Percentiles rank a stretch among this genome's conserved stretches.
Conservation (phyloP, 2,113 vertebrate species). For the Aleadryas rufinucha region DNA sequence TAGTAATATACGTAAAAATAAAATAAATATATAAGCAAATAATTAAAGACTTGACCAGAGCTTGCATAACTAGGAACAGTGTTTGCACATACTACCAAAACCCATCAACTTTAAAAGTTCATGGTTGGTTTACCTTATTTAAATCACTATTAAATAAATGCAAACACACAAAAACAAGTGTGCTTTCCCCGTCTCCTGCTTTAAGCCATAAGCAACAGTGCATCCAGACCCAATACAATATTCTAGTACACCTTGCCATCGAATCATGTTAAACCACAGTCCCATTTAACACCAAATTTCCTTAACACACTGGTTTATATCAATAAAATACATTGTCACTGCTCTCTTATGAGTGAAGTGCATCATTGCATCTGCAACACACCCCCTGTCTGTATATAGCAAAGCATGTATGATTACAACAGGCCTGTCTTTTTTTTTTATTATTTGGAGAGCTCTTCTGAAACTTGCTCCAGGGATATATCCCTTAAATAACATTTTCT, state of each 20-base stretch:
- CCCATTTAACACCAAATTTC: not conserved
- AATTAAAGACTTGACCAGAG: not conserved
- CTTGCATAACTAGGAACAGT: not conserved
- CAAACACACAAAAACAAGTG: not conserved
- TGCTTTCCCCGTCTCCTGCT: rapidly evolving
- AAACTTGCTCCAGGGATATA: not conserved
- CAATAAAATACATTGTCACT: rapidly evolving
- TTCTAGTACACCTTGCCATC: too few relatives aligned
- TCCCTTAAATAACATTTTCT: not conserved
- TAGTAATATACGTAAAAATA: not conserved
- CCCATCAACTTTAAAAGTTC: not conserved
- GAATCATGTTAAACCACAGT: not conserved
- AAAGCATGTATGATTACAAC: not conserved
- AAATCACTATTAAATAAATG: not conserved
- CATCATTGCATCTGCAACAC: not conserved
- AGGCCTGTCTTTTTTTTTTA: not conserved
- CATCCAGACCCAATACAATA: not conserved
- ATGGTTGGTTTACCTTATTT: not conserved
- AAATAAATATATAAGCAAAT: not conserved
- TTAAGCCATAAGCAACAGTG: not conserved
- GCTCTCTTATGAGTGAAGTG: not conserved
- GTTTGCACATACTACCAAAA: not conserved
- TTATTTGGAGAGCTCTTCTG: not conserved
- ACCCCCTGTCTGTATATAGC: too few relatives aligned
- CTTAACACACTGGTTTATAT: not conserved